Evolutionary conservation across 2,797 vertebrate species (phyloP).

Genomic region (Sebastiscus tertius): DNA sequence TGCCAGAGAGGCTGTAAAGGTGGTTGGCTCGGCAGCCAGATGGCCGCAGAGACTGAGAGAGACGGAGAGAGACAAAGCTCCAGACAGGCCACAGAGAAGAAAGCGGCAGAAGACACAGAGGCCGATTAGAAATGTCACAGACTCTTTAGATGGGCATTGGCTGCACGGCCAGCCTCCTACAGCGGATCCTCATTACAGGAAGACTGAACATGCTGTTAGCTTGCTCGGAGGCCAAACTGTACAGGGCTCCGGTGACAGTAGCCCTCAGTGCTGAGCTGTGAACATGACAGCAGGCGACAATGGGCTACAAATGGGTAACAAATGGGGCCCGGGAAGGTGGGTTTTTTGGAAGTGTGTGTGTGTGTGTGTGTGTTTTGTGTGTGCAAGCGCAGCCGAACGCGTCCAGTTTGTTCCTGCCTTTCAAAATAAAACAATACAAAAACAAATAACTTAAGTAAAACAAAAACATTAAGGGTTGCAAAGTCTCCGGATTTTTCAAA

Average conservation of each 20-base stretch:
- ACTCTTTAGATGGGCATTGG: slow-evolving; percentile 41
- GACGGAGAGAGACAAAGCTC: background rate
- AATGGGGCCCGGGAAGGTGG: slow-evolving; percentile 6
- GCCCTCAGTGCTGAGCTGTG: slow-evolving; percentile 36
- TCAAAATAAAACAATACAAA: slow-evolving; percentile 51
- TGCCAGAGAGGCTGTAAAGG: slow-evolving; percentile 4
- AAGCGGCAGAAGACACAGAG: slow-evolving; percentile 15
- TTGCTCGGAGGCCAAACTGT: slow-evolving; percentile 34
- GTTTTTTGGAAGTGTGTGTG: background rate
- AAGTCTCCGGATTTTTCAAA: slow-evolving; percentile 56
- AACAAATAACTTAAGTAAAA: slow-evolving; percentile 71
- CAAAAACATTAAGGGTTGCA: slow-evolving; percentile 24
- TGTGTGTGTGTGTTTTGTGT: background rate
- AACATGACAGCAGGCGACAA: slow-evolving; percentile 42
- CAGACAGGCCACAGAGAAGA: slow-evolving; percentile 14
- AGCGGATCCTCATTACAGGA: slow-evolving; percentile 45
- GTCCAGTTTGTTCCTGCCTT: slow-evolving; percentile 53
- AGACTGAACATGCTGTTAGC: slow-evolving; percentile 44
- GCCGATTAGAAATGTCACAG: slow-evolving; percentile 47
- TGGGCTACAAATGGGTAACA: slow-evolving; percentile 23
- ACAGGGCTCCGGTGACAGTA: slow-evolving; percentile 23
- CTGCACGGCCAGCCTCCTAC: slow-evolving; percentile 21
- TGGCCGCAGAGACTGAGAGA: background rate
- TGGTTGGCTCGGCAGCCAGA: background rate
- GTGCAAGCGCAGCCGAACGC: slow-evolving; percentile 16